A percentile compares a stretch with the other conserved stretches of the same genome.
These are phyloP conservation scores for Montipora efflorescens DNA, from an alignment of 64 coral and sea anemone species.

Conservation along the genomic window DNA sequence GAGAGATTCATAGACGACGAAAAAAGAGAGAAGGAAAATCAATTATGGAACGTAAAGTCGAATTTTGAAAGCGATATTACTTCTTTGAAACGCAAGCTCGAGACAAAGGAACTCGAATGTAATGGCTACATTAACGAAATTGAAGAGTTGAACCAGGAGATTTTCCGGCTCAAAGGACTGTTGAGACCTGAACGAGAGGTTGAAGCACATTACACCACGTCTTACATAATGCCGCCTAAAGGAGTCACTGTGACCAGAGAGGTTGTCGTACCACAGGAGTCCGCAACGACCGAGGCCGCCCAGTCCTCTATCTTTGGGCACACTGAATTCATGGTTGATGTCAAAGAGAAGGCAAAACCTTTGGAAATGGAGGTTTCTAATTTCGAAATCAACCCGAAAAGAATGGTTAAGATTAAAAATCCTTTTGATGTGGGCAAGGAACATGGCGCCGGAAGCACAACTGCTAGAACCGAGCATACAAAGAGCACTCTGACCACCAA, in stretches of 20 bases:
- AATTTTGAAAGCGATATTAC: conserved; percentile 77
- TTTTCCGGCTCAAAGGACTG: conserved; percentile 67
- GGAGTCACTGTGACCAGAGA: conserved; percentile 38
- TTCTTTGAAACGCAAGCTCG: conserved; percentile 67
- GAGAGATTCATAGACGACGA: conserved; percentile 79
- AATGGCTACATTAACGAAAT: conserved; percentile 93
- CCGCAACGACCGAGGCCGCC: neutral
- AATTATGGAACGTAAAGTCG: conserved; percentile 67
- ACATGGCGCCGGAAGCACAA: neutral
- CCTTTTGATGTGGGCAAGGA: conserved; percentile 41
- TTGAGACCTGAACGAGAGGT: conserved; percentile 46
- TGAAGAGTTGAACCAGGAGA: conserved; percentile 87
- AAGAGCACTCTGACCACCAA: conserved; percentile 5
- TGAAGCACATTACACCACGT: conserved; percentile 47
- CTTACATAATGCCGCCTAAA: conserved; percentile 59
- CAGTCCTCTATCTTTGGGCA: conserved; percentile 19
- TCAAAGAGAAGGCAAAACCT: conserved; percentile 32
- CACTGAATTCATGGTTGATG: conserved; percentile 50
- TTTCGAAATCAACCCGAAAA: conserved; percentile 68
- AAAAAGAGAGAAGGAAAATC: conserved; percentile 69
- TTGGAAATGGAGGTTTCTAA: conserved; percentile 44
- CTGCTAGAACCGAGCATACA: neutral
- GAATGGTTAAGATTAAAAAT: conserved; percentile 61
- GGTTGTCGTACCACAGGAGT: conserved; percentile 40
- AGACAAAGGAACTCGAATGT: conserved; percentile 75